Evolutionary conservation across 2,113 vertebrate genomes (phyloP).

Genomic region (Sula dactylatra): DNA sequence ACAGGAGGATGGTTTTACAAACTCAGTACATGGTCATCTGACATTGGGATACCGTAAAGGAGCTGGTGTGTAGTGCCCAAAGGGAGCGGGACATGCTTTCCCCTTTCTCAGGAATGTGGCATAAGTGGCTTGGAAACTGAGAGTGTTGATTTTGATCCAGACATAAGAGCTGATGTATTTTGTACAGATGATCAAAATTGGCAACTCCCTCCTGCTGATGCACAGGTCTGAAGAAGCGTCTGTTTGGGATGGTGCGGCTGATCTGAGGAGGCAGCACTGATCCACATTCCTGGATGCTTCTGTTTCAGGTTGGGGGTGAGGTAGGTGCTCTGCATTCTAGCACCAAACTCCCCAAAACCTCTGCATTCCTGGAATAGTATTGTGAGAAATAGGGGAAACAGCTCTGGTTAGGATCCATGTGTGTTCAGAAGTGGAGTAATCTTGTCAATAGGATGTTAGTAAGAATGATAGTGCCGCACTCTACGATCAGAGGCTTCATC

Average conservation of each 20-base stretch:
- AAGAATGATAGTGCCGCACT: slow-evolving; percentile 3
- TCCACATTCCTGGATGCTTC: slow-evolving; percentile 72
- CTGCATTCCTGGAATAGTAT: slow-evolving; percentile 64
- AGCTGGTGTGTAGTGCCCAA: slow-evolving; percentile 32
- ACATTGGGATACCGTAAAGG: background rate
- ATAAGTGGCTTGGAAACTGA: slow-evolving; percentile 50
- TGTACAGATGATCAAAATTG: slow-evolving; percentile 72
- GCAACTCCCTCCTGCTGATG: slow-evolving; percentile 69
- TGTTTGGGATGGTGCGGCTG: slow-evolving; percentile 69
- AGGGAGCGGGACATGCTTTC: slow-evolving; percentile 35
- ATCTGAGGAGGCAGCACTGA: slow-evolving; percentile 71
- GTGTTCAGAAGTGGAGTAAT: slow-evolving; percentile 49
- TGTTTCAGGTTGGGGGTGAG: slow-evolving; percentile 71
- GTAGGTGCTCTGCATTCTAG: slow-evolving; percentile 71
- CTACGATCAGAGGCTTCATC: slow-evolving; percentile 3
- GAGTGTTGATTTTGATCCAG: slow-evolving; percentile 64
- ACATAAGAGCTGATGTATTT: slow-evolving; percentile 72
- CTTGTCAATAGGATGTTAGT: background rate
- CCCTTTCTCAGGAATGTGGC: slow-evolving; percentile 57
- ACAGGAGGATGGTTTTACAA: background rate
- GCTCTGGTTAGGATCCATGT: slow-evolving; percentile 20
- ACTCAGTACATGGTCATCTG: background rate
- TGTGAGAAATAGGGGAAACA: slow-evolving; percentile 36
- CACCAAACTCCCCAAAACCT: slow-evolving; percentile 71
- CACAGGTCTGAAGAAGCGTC: slow-evolving; percentile 70